Evolutionary conservation across 2,888 invertebrate genomes (phyloP).

Genomic region (Phortica okadai): DNA sequence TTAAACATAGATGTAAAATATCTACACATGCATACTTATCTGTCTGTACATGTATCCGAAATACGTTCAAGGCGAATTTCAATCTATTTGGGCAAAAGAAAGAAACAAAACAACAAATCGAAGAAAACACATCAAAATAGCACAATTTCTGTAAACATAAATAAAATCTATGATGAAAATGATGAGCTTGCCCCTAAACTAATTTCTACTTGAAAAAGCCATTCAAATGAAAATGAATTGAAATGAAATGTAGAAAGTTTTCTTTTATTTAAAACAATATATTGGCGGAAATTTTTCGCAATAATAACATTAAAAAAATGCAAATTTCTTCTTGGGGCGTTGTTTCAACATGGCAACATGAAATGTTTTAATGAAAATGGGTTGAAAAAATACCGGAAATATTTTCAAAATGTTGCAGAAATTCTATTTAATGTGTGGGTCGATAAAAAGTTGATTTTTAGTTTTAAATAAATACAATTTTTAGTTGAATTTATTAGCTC

Average conservation of each 20-base stretch:
- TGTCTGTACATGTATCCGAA: constrained; percentile 34
- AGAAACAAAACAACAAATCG: not conserved
- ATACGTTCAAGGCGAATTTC: constrained; percentile 52
- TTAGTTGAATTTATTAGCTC: too few species aligned
- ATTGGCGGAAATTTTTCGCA: not conserved
- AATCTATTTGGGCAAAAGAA: not conserved
- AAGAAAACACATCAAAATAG: not conserved
- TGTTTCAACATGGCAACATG: not conserved
- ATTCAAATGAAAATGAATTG: not conserved
- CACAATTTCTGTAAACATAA: constrained; percentile 28
- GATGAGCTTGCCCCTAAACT: not conserved
- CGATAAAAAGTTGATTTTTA: too few species aligned
- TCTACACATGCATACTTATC: constrained; percentile 13
- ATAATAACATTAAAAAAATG: not conserved
- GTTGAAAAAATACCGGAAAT: not conserved
- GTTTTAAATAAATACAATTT: too few species aligned
- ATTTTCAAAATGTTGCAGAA: not conserved
- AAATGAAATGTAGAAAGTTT: not conserved
- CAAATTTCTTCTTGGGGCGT: not conserved
- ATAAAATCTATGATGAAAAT: not conserved
- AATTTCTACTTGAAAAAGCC: not conserved
- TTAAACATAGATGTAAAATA: not conserved
- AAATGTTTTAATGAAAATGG: not conserved
- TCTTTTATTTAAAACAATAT: not conserved
- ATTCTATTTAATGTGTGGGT: not conserved